Evolutionary conservation across 2,113 vertebrate species (phyloP), one percentile per base, ranked within the genome.

Genomic region (Sciurus niger): DNA sequence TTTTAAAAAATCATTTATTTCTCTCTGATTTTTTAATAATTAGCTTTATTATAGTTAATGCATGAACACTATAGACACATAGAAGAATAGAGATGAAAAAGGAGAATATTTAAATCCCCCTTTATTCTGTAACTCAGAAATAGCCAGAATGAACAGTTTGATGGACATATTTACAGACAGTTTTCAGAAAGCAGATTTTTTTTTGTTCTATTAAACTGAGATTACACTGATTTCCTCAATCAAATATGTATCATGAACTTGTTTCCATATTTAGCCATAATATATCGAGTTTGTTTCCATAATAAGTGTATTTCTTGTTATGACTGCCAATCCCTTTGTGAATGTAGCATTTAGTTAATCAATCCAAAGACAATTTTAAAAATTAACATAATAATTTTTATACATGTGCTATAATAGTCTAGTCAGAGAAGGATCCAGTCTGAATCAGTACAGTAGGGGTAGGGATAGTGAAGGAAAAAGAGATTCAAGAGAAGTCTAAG

Each of bases 111-210:
- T 40, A 65, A 77, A 17, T 90, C n/a, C 43, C 3, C 3, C 14
- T 84, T 72, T 67, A 82, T 32, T 53, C 18, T 9, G 4, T 43
- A 87, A 93, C 43, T 83, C 85, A 93, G 43, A 92, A 80, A 55
- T 67, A 77, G 86, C 5, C 67, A 58, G 68, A 86, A 93, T 67
- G 34, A 76, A 78, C 68, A 77, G 67, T 40, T 67, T 82, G 74
- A 11, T 65, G 22, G 34, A 40, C 12, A 30, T 65, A 51, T 83
- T 77, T 55, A 46, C 30, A 85, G 55, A 74, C 48, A 2, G 53
- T 67, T 94, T 85, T 16, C 85, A 67, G 55, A 89, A 43, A 89
- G 51, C 6, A 85, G 30, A 55, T 24, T 63, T 91, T 95, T 95
- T 65, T 67, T 84, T 77, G 34, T 82, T 68, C 20, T 72, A 89